These are phyloP conservation scores for Macrotus californicus DNA, from an alignment of 2,113 vertebrate species.

Conservation along the genomic window DNA sequence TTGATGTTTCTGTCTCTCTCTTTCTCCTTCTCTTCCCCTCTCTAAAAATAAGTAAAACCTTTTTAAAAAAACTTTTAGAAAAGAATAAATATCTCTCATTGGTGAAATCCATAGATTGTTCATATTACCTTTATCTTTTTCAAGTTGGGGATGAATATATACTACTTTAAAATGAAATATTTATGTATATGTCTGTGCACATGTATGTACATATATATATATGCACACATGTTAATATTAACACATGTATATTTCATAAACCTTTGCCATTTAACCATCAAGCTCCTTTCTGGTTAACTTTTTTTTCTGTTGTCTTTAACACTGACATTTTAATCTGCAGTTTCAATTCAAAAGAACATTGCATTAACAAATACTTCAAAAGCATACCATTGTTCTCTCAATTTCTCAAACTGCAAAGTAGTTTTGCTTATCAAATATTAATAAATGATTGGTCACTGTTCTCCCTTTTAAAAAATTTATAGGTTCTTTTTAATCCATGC, in stretches of 20 bases:
- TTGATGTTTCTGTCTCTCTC: no score
- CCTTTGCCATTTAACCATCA: not conserved
- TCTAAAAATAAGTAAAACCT: no score
- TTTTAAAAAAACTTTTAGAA: no score
- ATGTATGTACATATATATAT: not conserved
- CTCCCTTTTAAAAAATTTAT: not conserved
- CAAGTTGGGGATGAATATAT: not conserved
- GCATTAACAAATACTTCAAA: not conserved
- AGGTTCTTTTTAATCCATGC: not conserved
- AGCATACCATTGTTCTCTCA: not conserved
- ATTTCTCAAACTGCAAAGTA: not conserved
- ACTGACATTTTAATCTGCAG: conserved; percentile 8
- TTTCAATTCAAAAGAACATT: not conserved
- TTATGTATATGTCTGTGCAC: not conserved
- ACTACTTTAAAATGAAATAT: not conserved
- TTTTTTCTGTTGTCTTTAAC: not conserved
- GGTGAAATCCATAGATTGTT: not conserved
- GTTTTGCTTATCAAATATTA: conserved; percentile 30
- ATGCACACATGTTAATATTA: not conserved
- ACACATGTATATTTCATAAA: not conserved
- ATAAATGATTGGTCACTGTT: not conserved
- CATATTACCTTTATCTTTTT: not conserved
- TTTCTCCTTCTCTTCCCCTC: no score
- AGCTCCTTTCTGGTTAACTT: not conserved
- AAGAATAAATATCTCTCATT: not conserved